A percentile compares a stretch with the other conserved stretches of the same genome.
Conservation (phyloP, 2,888 invertebrate genomes). For the Cephus spinipes region DNA sequence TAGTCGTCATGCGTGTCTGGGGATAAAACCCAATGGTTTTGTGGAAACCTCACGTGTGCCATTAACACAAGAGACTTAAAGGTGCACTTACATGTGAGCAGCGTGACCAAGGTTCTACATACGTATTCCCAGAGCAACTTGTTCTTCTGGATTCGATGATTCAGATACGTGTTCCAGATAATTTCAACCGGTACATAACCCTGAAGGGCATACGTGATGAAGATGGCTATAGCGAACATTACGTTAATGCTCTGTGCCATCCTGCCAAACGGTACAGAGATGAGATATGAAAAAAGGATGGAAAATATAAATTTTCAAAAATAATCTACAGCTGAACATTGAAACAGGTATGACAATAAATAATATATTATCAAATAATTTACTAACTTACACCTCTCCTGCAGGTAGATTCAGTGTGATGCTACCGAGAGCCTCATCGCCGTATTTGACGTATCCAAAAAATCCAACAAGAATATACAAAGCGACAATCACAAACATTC, state of each 20-base stretch:
- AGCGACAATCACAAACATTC: constrained; percentile 81
- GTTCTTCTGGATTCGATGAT: constrained; percentile 54
- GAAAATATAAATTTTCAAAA: background rate
- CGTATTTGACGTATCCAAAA: constrained; percentile 87
- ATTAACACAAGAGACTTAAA: background rate
- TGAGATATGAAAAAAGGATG: constrained; percentile 19
- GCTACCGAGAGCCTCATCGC: constrained; percentile 75
- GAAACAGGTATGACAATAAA: background rate
- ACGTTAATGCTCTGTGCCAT: constrained; percentile 75
- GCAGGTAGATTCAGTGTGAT: constrained; percentile 86
- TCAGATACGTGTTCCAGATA: constrained; percentile 72
- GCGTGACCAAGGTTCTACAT: constrained; percentile 69
- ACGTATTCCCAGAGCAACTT: constrained; percentile 69
- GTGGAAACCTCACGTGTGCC: too few relatives aligned
- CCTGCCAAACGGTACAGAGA: constrained; percentile 60
- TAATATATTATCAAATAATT: background rate
- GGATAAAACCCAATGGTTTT: too few relatives aligned
- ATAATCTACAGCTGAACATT: too few relatives aligned
- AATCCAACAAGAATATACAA: constrained; percentile 85
- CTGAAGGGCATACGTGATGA: constrained; percentile 87
- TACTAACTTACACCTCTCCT: constrained; percentile 68
- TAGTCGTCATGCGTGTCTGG: too few relatives aligned
- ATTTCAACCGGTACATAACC: constrained; percentile 90
- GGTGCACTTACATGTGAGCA: constrained; percentile 74
- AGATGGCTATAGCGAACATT: constrained; percentile 78